Conservation (phyloP, 2,113 vertebrate species). For the Clarias batrachus region DNA sequence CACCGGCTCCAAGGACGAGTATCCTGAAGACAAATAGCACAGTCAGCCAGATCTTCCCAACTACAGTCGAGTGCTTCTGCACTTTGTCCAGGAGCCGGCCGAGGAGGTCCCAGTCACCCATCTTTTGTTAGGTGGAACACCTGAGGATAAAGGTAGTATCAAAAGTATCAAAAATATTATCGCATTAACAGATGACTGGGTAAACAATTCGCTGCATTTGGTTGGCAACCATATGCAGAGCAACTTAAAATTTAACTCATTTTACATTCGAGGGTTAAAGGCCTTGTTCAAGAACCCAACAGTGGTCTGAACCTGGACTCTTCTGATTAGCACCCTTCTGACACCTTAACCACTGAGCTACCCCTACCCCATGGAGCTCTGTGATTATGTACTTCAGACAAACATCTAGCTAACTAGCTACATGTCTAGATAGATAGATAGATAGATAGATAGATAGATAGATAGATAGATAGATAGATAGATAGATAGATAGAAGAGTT, state of each 20-base stretch:
- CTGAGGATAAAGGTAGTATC: conserved; percentile 7
- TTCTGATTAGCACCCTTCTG: too few species aligned
- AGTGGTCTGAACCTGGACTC: too few species aligned
- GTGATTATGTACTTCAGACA: background rate
- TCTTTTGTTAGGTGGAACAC: conserved; percentile 62
- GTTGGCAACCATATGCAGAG: too few species aligned
- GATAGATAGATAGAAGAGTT: background rate
- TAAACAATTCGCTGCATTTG: too few species aligned
- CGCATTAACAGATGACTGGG: background rate
- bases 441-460: background rate
- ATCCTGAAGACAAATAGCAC: conserved; percentile 97
- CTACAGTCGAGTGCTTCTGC: conserved; percentile 91
- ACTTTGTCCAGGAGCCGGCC: conserved; percentile 91
- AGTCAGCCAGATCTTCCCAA: conserved; percentile 96
- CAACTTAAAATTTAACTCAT: too few species aligned
- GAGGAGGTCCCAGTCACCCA: conserved; percentile 96
- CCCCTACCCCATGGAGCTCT: background rate
- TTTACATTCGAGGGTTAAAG: too few species aligned
- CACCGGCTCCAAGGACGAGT: conserved; percentile 84
- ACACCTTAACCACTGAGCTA: too few species aligned
- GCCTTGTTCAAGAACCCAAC: too few species aligned
- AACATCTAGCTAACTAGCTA: background rate
- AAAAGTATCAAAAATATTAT: background rate
- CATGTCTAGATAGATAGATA: background rate
- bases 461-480: background rate